Conservation (phyloP, 2,797 vertebrate species). For the Pseudomugil tenellus region DNA sequence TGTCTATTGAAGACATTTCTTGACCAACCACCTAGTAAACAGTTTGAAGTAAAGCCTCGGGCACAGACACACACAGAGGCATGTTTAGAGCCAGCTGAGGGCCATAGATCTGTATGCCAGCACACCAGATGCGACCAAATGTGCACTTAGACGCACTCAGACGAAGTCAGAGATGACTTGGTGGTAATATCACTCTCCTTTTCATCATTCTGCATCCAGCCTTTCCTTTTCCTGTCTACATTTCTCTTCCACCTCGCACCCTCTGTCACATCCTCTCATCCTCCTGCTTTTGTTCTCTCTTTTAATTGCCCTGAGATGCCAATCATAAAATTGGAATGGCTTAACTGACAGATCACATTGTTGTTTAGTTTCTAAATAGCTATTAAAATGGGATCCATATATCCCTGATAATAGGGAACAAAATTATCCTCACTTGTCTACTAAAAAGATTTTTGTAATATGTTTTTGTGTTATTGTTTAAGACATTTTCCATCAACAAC, state of each 20-base stretch:
- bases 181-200: conserved; percentile 27
- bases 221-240: conserved; percentile 18
- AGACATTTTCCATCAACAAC: background rate
- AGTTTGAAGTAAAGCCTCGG: conserved; percentile 32
- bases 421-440: background rate
- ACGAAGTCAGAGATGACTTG: conserved; percentile 12
- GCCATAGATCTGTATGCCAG: conserved; percentile 33
- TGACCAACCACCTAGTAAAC: conserved; percentile 33
- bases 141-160: background rate
- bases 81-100: conserved; percentile 55
- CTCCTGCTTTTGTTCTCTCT: conserved; percentile 23
- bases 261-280: conserved; percentile 11
- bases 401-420: background rate
- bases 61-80: conserved; percentile 30
- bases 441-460: background rate
- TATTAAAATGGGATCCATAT: background rate
- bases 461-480: background rate
- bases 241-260: conserved; percentile 10
- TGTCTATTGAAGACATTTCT: conserved; percentile 32
- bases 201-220: conserved; percentile 18
- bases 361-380: conserved; percentile 22
- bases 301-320: conserved; percentile 49
- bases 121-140: conserved; percentile 49
- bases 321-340: conserved; percentile 30
- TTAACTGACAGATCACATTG: conserved; percentile 11